Base-by-base conservation (phyloP, 2,113 vertebrate species). In the Eublepharis macularius region DNA sequence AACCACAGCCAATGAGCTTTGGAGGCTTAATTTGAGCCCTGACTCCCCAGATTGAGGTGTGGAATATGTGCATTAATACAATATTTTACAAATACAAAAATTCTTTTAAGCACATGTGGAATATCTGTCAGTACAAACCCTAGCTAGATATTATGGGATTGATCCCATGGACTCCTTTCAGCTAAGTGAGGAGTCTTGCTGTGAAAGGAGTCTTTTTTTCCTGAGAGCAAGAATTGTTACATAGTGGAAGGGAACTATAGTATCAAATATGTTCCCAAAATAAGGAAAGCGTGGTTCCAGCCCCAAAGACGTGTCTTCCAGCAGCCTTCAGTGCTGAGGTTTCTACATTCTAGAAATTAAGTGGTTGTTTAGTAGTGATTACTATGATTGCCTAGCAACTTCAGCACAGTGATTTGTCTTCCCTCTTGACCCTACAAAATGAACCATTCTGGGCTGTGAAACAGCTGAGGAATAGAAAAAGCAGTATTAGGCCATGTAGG, bases 321-420 rank as follows among this genome's bases (percentile, higher is more conserved):
- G 69, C 41, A 82, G 63, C 34, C 57, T 32, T 79, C 6, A 41
- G 34, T 24, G 41, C 45, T 51, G 47, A 34, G 13, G 47, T 68
- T 13, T 51, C 66, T 70, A 49, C 34, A 70, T 70, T 51, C 69
- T 68, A 39, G 66, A 70, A 81, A 70, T 51, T 49, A 45, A 73
- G 69, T 26, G 9, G 16, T 73, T n/a, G 26, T 82, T 82, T 82
- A 65, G 43, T 81, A 49, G 60, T 60, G 69, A 43, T 16, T 73
- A 69, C 49, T 60, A 29, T 57, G 51, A 69, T 82, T 74, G 29
- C 81, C 39, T 82, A 82, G 81, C 81, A 74, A 43, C 69, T 43
- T 82, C 81, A 82, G 26, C 63, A 69, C 16, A 68, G 63, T 80
- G 78, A 34, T 80, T 47, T 32, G 41, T 45, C 63, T 80, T 68